These are phyloP conservation scores for Lophius piscatorius DNA, from an alignment of 2,113 vertebrate genomes.

Conservation along the genomic window DNA sequence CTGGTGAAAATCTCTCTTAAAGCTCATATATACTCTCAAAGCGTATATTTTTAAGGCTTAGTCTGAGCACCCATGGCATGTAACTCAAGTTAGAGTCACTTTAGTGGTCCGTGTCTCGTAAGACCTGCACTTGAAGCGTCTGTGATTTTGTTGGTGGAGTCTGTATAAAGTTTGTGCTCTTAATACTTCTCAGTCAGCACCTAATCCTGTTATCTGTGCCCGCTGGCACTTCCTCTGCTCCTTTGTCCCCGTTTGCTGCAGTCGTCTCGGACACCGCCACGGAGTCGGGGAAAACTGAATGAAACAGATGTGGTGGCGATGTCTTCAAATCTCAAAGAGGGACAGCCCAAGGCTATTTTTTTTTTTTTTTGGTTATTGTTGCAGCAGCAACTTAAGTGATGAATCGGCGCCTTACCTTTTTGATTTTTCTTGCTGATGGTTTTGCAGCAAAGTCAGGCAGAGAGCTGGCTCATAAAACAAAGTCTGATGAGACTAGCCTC, in stretches of 20 bases:
- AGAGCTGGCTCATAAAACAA: constrained; percentile 19
- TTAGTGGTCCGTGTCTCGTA: neutral
- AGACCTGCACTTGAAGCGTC: constrained; percentile 27
- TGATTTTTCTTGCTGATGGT: constrained; percentile 7
- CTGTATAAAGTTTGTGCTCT: constrained; percentile 29
- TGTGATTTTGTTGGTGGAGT: constrained; percentile 29
- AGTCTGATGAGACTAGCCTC: constrained; percentile 9
- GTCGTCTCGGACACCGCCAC: constrained; percentile 23
- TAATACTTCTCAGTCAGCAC: constrained; percentile 32
- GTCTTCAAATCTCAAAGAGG: constrained; percentile 34
- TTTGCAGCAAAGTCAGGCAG: neutral
- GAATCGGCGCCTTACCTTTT: too few species aligned
- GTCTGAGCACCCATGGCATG: neutral
- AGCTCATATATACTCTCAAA: too few species aligned
- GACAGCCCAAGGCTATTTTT: constrained; percentile 20
- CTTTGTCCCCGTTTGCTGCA: constrained; percentile 35
- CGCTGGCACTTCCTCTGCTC: constrained; percentile 39
- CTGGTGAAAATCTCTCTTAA: neutral
- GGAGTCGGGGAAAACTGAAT: constrained; percentile 14
- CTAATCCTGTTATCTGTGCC: constrained; percentile 64
- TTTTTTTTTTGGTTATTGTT: neutral
- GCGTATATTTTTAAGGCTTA: neutral
- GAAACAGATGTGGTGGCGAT: constrained; percentile 24
- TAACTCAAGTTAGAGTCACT: neutral
- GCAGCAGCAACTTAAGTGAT: constrained; percentile 16